Evolutionary conservation across 1,140 invertebrate species (phyloP), one percentile per base, ranked within the genome.

Genomic region (Apis dorsata): DNA sequence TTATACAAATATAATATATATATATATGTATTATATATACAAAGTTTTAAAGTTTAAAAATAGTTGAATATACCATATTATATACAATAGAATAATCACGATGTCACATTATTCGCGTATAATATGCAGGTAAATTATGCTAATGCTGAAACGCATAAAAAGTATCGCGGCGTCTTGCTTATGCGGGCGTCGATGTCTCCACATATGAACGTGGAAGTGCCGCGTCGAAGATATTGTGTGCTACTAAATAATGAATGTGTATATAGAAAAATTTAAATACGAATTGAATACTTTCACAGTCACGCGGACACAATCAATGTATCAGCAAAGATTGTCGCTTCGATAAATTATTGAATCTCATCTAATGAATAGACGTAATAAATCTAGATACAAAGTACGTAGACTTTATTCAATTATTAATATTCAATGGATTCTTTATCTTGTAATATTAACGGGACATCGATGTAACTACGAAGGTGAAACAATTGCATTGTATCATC

Each of bases 181-280:
- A 65, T 34, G 44, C 81, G 24, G 24, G 81, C 86, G 66, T 89
- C 13, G 44, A 85, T 79, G 83, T 88, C 80, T 53, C 80, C 59
- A 15, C 34, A n/a, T 1, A 13, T 28, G 17, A 60, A 44, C 49
- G 49, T 70, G 69, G 24, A 55, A 13, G 62, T 5, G 11, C n/a
- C 15, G 49, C 7, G 17, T 19, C 73, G 57, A 13, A 19, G 59
- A 12, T n/a, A 19, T 34, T 62, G 66, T 19, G 13, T 60, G 71
- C 75, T 53, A 17, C 51, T 24, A 53, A 34, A 63, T 71, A 71
- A 44, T 28, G 15, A 72, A 68, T 17, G 65, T 15, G 28, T 21
- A 51, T 17, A 49, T 13, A 69, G 21, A 21, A 70, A 62, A 75
- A 28, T 53, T 10, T 28, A 51, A 57, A 71, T 79, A 44, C 17